Evolutionary conservation across 1,140 invertebrate species (phyloP).

Genomic region (Lordiphosa clarofinis): DNA sequence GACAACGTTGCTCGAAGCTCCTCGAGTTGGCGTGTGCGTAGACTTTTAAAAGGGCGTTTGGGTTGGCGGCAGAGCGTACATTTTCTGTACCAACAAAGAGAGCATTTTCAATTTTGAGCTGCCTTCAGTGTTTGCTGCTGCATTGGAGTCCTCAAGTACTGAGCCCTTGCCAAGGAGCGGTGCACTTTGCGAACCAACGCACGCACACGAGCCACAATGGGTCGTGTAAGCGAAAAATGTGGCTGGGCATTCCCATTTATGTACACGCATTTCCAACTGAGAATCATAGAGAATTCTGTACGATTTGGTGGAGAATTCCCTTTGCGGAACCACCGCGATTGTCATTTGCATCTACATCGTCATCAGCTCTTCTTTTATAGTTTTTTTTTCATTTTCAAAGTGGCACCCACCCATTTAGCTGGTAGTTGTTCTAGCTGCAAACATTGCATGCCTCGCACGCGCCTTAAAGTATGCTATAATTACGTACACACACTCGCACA

Average conservation of each 20-base stretch:
- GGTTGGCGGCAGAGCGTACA: constrained; percentile 3
- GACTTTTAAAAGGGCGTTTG: constrained; percentile 59
- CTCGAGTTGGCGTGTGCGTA: constrained; percentile 69
- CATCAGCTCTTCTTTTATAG: constrained; percentile 7
- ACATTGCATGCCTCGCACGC: constrained; percentile 31
- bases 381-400: constrained; percentile 28
- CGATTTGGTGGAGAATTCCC: background rate
- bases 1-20: constrained; percentile 48
- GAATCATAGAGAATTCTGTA: too few relatives aligned
- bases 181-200: constrained; percentile 4
- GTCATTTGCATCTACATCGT: constrained; percentile 15
- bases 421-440: constrained; percentile 13
- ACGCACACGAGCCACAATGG: background rate
- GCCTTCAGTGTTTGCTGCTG: constrained; percentile 5
- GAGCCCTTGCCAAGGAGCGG: background rate
- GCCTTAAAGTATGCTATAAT: constrained; percentile 28
- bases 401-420: constrained; percentile 1
- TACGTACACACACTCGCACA: background rate
- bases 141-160: constrained; percentile 1
- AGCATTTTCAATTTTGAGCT: constrained; percentile 37
- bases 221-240: too few relatives aligned
- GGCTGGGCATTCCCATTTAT: too few relatives aligned
- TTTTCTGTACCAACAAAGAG: constrained; percentile 11
- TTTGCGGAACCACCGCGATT: constrained; percentile 1
- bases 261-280: background rate